Conservation (phyloP, 2,797 vertebrate genomes). For the Bucorvus abyssinicus region DNA sequence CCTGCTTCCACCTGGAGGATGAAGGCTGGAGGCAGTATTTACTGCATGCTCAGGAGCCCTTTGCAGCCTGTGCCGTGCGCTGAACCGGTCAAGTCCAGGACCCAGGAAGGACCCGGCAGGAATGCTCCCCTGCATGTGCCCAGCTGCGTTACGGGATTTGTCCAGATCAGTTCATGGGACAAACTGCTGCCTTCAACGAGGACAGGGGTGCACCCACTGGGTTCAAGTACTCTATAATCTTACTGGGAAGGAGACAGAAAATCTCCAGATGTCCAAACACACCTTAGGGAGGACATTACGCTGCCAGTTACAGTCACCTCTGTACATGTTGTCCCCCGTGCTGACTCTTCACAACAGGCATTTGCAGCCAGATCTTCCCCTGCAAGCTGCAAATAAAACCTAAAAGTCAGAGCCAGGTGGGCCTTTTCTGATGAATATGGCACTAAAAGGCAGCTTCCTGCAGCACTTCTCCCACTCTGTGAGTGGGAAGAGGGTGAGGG, state of each 20-base stretch:
- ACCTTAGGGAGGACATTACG: neutral
- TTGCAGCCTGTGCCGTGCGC: neutral
- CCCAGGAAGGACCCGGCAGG: neutral
- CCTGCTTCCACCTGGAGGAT: neutral
- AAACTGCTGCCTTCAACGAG: neutral
- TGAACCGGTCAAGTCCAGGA: neutral
- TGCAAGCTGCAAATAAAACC: neutral
- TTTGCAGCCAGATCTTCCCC: neutral
- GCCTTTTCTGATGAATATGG: neutral
- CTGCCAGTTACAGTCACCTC: neutral
- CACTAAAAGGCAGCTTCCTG: constrained; percentile 18
- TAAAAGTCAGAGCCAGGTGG: neutral
- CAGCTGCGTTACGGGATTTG: neutral
- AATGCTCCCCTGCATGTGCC: neutral
- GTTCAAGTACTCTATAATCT: neutral
- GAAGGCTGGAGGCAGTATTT: neutral
- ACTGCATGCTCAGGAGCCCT: neutral
- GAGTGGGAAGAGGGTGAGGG: neutral
- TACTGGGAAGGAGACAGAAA: neutral
- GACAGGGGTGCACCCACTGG: neutral
- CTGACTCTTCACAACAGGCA: neutral
- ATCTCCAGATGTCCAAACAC: neutral
- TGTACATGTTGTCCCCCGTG: neutral
- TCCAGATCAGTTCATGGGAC: neutral
- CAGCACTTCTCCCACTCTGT: neutral